Evolutionary conservation across 2,888 invertebrate genomes (phyloP).

Genomic region (Aromia moschata): DNA sequence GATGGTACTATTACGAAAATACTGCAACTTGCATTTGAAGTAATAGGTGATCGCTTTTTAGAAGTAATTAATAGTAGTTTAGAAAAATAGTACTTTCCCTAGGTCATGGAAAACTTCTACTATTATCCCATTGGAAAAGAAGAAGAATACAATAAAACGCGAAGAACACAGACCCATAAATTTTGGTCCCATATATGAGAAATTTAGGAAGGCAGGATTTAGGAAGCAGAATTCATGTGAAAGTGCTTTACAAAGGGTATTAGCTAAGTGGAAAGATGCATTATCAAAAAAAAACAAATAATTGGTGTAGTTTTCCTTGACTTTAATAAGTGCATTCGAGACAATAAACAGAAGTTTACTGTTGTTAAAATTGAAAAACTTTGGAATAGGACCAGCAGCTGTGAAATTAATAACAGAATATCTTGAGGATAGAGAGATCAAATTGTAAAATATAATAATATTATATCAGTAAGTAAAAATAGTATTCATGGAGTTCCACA

Average conservation of each 20-base stretch:
- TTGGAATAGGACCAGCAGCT: not conserved
- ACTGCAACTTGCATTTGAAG: conserved; percentile 13
- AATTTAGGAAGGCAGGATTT: conserved; percentile 12
- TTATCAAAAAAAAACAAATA: not conserved
- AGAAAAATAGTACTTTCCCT: no score
- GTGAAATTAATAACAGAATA: not conserved
- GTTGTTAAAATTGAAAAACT: not conserved
- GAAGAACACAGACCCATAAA: conserved; percentile 14
- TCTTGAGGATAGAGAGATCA: not conserved
- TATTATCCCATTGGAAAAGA: conserved; percentile 21
- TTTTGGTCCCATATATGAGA: conserved; percentile 14
- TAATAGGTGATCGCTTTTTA: conserved; percentile 48
- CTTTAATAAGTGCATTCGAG: conserved; percentile 3
- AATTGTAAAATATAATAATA: not conserved
- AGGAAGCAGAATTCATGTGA: conserved; percentile 10
- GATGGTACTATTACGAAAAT: conserved; percentile 12
- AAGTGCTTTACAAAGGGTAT: conserved; percentile 8
- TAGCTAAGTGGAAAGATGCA: not conserved
- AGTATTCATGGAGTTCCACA: not conserved
- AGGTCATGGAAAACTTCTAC: conserved; percentile 5
- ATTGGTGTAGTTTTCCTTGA: conserved; percentile 5
- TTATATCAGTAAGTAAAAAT: not conserved
- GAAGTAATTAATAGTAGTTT: conserved; percentile 5
- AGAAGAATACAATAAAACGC: not conserved
- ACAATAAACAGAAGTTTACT: not conserved